Evolutionary conservation across 1,140 invertebrate genomes (phyloP).

Genomic region (Colletes latitarsis): DNA sequence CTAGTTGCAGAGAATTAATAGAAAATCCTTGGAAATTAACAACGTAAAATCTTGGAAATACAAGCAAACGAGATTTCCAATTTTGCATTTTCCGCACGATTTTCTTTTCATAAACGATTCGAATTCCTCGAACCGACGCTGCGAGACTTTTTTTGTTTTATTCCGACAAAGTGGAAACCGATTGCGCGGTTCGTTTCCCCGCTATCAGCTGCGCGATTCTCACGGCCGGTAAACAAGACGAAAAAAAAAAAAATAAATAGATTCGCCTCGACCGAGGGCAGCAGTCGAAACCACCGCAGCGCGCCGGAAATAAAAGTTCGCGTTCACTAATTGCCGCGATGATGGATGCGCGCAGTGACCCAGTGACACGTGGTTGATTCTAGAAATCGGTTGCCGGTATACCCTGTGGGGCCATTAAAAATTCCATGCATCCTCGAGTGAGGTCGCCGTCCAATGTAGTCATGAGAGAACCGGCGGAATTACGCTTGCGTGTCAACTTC

Average conservation of each 20-base stretch:
- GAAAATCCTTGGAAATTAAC: too few relatives aligned
- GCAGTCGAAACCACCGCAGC: not conserved
- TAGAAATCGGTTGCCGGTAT: constrained; percentile 51
- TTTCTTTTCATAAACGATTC: not conserved
- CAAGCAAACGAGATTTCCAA: too few relatives aligned
- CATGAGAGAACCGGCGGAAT: constrained; percentile 44
- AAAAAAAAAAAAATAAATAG: not conserved
- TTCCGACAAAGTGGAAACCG: constrained; percentile 28
- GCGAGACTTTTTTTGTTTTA: too few relatives aligned
- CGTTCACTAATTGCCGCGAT: constrained; percentile 61
- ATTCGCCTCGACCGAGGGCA: not conserved
- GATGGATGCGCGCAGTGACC: constrained; percentile 63
- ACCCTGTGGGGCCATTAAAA: constrained; percentile 62
- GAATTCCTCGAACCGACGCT: not conserved
- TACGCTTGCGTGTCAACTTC: constrained; percentile 36
- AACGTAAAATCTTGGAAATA: too few relatives aligned
- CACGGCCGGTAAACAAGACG: constrained; percentile 5
- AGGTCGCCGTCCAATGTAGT: constrained; percentile 45
- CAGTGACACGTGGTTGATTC: constrained; percentile 60
- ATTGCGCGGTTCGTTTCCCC: constrained; percentile 43
- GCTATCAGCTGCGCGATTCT: constrained; percentile 44
- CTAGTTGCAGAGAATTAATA: too few relatives aligned
- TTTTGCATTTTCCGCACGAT: too few relatives aligned
- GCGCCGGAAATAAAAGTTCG: constrained; percentile 57
- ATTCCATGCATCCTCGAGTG: constrained; percentile 70